Conservation (phyloP, 2,797 vertebrate species). For the Vultur gryphus region DNA sequence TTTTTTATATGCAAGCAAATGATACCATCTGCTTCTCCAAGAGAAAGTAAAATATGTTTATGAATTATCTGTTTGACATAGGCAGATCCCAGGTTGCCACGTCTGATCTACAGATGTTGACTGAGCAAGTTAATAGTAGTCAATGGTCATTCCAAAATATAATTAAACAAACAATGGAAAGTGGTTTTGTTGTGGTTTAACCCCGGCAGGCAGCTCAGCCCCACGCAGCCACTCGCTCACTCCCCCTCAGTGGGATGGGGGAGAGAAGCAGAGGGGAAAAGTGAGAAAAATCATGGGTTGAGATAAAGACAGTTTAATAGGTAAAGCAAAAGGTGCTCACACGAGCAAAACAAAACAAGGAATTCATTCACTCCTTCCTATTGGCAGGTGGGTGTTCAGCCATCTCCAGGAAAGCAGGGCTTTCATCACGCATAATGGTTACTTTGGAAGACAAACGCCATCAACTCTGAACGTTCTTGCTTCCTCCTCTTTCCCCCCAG, state of each 20-base stretch:
- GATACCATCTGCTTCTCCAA: not conserved
- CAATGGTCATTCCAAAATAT: not conserved
- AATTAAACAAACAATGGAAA: not conserved
- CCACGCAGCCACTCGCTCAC: fast-evolving
- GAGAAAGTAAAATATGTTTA: not conserved
- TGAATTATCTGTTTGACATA: not conserved
- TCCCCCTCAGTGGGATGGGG: not conserved
- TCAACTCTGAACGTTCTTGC: fast-evolving
- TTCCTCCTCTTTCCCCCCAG: not conserved
- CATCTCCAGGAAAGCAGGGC: not conserved
- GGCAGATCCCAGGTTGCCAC: not conserved
- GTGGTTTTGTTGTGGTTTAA: not conserved
- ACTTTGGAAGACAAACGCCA: not conserved
- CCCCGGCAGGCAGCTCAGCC: not conserved
- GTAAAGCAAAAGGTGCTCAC: not conserved
- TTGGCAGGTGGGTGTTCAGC: not conserved
- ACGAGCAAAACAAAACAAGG: not conserved
- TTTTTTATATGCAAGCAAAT: not conserved
- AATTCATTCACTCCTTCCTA: not conserved
- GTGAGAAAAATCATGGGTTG: not conserved
- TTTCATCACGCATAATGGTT: fast-evolving
- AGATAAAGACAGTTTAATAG: not conserved
- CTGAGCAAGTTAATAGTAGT: not conserved
- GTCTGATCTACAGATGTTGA: not conserved
- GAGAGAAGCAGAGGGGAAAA: not conserved